A percentile compares a stretch with the other conserved stretches of the same genome.
phyloP scores from a whole-genome alignment of 2,888 invertebrate genomes.

The Pseudoips prasinana region DNA sequence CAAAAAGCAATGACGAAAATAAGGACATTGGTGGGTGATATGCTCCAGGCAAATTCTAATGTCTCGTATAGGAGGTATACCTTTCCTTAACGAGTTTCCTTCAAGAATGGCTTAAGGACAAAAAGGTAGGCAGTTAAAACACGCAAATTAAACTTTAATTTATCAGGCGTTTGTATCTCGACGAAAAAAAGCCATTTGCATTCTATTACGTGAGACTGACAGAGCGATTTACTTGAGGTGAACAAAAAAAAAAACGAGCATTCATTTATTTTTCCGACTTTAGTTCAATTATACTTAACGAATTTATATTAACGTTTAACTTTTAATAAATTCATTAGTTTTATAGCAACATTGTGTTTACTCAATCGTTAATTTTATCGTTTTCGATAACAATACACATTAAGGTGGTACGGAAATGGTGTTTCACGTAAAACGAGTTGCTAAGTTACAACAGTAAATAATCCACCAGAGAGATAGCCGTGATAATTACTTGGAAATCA shows the following conservation, averaged over 20 bases:
- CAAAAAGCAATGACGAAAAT: too few relatives aligned
- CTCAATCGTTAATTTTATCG: slow-evolving; percentile 26
- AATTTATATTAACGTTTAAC: slow-evolving; percentile 7
- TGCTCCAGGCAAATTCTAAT: too few relatives aligned
- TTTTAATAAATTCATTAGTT: slow-evolving; percentile 2
- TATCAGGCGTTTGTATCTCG: slow-evolving; percentile 33
- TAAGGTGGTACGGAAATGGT: slow-evolving; percentile 22
- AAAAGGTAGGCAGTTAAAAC: slow-evolving; percentile 13
- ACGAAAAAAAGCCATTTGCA: slow-evolving; percentile 41
- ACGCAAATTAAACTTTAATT: slow-evolving; percentile 32
- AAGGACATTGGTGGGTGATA: too few relatives aligned
- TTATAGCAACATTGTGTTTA: slow-evolving; percentile 16
- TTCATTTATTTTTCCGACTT: slow-evolving; percentile 36
- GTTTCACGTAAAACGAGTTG: slow-evolving; percentile 25
- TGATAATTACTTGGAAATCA: too few relatives aligned
- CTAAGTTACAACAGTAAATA: slow-evolving; percentile 4
- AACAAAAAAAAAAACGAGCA: slow-evolving; percentile 24
- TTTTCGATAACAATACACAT: slow-evolving; percentile 27
- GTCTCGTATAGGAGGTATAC: too few relatives aligned
- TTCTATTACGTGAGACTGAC: slow-evolving; percentile 45
- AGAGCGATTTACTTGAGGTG: slow-evolving; percentile 38
- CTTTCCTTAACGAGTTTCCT: too few relatives aligned
- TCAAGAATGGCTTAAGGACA: background rate
- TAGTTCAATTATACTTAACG: slow-evolving; percentile 19
- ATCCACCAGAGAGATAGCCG: too few relatives aligned